Base-by-base conservation (phyloP, 2,113 vertebrate genomes). In the Ameiurus melas region DNA sequence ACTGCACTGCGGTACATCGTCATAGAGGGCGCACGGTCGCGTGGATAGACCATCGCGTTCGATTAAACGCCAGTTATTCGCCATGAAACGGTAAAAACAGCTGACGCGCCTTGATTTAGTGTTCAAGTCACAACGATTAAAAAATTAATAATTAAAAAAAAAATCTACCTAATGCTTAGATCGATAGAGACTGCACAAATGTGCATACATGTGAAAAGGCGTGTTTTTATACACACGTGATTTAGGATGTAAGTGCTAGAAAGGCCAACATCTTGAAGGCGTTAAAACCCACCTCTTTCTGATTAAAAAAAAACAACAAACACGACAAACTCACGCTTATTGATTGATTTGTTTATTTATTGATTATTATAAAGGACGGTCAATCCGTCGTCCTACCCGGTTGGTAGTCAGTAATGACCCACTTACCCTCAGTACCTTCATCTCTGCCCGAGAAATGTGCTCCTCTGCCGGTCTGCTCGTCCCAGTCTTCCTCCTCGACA, bases 351-450 rank as follows among this genome's bases (percentile, higher is more conserved):
- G 25, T 75, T 9, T 9, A 7, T 1, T 16, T 47, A 47, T 75
- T 9, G 9, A 7, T 1, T 20, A 39, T n/a, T 20, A 39, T n/a
- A n/a, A 79, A 27, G 5, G 5, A 53, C 5, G 5, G 43, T 53
- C 27, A 53, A 53, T 51, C 43, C 25, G 1, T 78, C 83, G 2
- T n/a, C n/a, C n/a, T n/a, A n/a, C n/a, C n/a, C n/a, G n/a, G n/a
- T 62, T 53, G 60, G 68, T 64, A 64, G 57, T 86, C 79, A 43
- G 30, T 16, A 81, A 19, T 22, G 33, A 83, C 58, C 71, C 25
- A 5, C 27, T 60, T 73, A 79, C 91, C 91, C 16, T 89, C 84
- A 13, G 16, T 20, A 58, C 62, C 75, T 53, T 86, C 86, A 55
- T 89, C 88, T 79, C 71, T 47, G 51, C 58, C 83, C 30, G 87